phyloP scores from a whole-genome alignment of 2,888 invertebrate genomes.

The Limnephilus marmoratus region DNA sequence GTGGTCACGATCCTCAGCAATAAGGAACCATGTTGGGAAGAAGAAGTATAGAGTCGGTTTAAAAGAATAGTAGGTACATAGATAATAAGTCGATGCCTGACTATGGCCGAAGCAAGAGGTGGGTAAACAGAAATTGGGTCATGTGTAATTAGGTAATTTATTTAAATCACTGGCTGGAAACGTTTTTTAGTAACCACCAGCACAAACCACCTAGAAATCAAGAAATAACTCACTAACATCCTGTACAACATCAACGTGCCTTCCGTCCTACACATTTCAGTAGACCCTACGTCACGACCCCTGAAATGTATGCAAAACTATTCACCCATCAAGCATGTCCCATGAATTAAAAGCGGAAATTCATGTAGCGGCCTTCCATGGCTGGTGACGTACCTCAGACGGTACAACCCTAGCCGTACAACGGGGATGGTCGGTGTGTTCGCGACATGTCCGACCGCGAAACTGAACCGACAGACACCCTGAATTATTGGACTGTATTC shows the following conservation, averaged over 20 bases:
- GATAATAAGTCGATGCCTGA: too few relatives aligned
- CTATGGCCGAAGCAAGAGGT: too few relatives aligned
- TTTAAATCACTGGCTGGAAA: too few relatives aligned
- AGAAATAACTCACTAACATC: background rate
- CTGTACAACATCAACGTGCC: background rate
- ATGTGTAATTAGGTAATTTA: too few relatives aligned
- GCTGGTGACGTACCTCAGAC: background rate
- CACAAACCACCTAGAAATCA: background rate
- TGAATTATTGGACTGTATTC: conserved; percentile 30
- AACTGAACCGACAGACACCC: background rate
- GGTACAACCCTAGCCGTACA: background rate
- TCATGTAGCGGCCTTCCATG: conserved; percentile 34
- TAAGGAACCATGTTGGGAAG: too few relatives aligned
- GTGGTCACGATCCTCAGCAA: too few relatives aligned
- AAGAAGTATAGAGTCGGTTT: too few relatives aligned
- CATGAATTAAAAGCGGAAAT: conserved; percentile 60
- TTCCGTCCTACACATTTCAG: background rate
- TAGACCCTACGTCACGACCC: background rate
- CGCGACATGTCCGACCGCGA: conserved; percentile 8
- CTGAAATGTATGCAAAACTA: conserved; percentile 59
- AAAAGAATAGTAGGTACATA: too few relatives aligned
- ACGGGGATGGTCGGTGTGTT: background rate
- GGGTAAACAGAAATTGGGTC: too few relatives aligned
- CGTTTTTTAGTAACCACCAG: too few relatives aligned
- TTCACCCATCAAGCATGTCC: conserved; percentile 56